Evolutionary conservation across 53 echinoderm and acorn worm species (phyloP).

Genomic region (Antedon mediterranea): DNA sequence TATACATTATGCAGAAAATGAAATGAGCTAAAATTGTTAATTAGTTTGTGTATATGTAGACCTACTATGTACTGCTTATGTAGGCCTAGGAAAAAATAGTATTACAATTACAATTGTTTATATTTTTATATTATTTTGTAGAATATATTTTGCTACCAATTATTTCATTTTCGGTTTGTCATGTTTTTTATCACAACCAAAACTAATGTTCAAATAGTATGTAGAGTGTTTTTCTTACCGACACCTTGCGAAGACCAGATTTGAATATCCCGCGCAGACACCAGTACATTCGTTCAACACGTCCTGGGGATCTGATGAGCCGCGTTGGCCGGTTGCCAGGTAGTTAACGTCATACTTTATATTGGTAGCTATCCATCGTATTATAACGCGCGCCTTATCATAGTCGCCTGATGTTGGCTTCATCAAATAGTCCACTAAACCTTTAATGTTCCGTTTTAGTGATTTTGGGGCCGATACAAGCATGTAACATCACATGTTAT

Average conservation of each 20-base stretch:
- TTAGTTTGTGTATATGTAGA: too few species aligned
- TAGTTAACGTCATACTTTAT: neutral
- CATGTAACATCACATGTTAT: too few species aligned
- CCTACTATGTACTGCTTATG: too few species aligned
- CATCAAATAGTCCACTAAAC: neutral
- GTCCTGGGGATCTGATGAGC: neutral
- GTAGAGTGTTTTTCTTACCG: neutral
- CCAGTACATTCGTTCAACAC: neutral
- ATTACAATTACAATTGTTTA: too few species aligned
- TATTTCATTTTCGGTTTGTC: too few species aligned
- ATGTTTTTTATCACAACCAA: too few species aligned
- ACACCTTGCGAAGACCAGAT: neutral
- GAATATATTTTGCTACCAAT: too few species aligned
- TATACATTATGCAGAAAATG: too few species aligned
- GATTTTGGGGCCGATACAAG: neutral
- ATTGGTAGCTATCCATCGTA: neutral
- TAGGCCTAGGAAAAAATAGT: too few species aligned
- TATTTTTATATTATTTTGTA: too few species aligned
- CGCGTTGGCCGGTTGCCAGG: neutral
- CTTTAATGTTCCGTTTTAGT: neutral
- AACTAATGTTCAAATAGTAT: too few species aligned
- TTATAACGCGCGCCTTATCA: neutral
- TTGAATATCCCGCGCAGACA: neutral
- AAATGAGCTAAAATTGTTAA: too few species aligned
- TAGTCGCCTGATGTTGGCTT: neutral